Evolutionary conservation across 2,888 invertebrate genomes (phyloP).

Genomic region (Galeopsomyia nigrocyanea): DNA sequence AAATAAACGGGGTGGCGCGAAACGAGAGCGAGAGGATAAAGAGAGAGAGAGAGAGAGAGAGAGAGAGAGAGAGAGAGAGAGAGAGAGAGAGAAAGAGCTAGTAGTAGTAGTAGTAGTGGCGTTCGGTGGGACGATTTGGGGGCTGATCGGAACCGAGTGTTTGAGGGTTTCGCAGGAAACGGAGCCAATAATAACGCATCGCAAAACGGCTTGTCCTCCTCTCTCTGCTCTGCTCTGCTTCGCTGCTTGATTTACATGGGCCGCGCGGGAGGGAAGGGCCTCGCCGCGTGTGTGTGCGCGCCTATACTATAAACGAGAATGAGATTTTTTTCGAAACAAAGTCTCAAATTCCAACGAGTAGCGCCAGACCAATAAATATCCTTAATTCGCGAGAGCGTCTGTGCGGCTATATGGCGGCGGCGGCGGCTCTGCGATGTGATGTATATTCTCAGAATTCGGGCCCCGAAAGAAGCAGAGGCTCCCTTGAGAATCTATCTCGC

Average conservation of each 20-base stretch:
- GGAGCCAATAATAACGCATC: slow-evolving; percentile 19
- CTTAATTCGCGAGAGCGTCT: slow-evolving; percentile 55
- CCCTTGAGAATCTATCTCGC: slow-evolving; percentile 55
- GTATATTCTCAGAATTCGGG: slow-evolving; percentile 61
- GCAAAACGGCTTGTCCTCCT: slow-evolving; percentile 1
- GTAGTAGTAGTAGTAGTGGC: background rate
- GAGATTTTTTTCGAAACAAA: slow-evolving; percentile 53
- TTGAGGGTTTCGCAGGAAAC: background rate
- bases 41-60: slow-evolving; percentile 19
- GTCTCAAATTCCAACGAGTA: slow-evolving; percentile 61
- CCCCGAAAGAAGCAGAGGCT: slow-evolving; percentile 41
- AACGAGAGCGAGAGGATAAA: background rate
- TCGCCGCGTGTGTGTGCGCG: no score
- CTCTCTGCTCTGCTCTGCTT: background rate
- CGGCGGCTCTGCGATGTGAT: slow-evolving; percentile 55
- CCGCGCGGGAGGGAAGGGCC: background rate
- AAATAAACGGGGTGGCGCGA: slow-evolving; percentile 24
- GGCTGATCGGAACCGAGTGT: background rate
- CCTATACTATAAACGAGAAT: background rate
- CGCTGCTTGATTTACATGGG: slow-evolving; percentile 38
- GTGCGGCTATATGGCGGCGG: slow-evolving; percentile 2
- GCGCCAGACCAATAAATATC: slow-evolving; percentile 66
- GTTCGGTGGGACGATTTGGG: no score
- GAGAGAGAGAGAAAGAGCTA: slow-evolving; percentile 6
- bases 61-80: background rate